Evolutionary conservation across 1,140 invertebrate genomes (phyloP).

Genomic region (Ptiloglossa arizonensis): DNA sequence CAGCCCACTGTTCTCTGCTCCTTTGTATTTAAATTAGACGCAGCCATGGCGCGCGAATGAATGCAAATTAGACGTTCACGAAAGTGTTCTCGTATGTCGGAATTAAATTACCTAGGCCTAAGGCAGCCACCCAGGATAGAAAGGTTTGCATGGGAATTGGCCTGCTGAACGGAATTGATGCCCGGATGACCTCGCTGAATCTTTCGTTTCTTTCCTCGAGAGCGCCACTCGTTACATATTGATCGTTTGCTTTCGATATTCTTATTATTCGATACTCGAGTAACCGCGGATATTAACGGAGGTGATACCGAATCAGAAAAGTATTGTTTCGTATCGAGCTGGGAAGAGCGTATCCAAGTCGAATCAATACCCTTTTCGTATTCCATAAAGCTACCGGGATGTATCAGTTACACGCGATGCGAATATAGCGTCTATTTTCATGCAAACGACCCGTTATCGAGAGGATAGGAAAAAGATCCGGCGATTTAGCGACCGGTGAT

Average conservation of each 20-base stretch:
- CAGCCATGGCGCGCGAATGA: slow-evolving; percentile 15
- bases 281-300: not conserved
- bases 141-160: slow-evolving; percentile 36
- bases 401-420: slow-evolving; percentile 10
- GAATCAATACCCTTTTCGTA: slow-evolving; percentile 23
- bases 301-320: slow-evolving; percentile 19
- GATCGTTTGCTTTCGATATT: slow-evolving; percentile 3
- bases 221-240: not conserved
- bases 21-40: slow-evolving; percentile 65
- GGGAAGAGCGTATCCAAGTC: not conserved
- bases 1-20: slow-evolving; percentile 1
- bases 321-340: slow-evolving; percentile 4
- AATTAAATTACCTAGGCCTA: slow-evolving; percentile 48
- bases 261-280: slow-evolving; percentile 20
- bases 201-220: not conserved
- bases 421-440: not conserved
- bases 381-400: not conserved
- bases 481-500: not conserved
- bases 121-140: not conserved
- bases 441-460: not conserved
- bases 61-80: slow-evolving; percentile 57
- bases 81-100: slow-evolving; percentile 12
- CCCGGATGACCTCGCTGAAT: not conserved
- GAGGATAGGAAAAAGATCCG: not conserved
- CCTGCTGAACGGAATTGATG: slow-evolving; percentile 17